Evolutionary conservation across 2,888 invertebrate genomes (phyloP).

Genomic region (Myathropa florea): DNA sequence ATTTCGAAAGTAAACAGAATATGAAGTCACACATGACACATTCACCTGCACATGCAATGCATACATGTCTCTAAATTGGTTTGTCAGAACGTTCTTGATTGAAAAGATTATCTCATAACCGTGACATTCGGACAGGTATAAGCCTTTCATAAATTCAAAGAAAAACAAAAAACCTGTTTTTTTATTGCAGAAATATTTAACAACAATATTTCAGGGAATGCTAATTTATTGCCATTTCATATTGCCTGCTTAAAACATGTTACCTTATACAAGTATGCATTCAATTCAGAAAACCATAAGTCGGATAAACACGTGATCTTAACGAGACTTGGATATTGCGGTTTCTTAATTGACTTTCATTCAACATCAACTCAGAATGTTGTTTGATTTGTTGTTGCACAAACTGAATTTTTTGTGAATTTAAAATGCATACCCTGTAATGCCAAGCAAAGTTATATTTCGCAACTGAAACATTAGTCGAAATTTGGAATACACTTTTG

Average conservation of each 20-base stretch:
- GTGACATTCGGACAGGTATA: not conserved
- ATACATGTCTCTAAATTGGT: not conserved
- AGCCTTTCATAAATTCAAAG: not conserved
- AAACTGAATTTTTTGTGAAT: too few species aligned
- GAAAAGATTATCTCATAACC: not conserved
- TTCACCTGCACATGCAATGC: not conserved
- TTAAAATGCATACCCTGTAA: too few species aligned
- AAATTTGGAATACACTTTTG: too few species aligned
- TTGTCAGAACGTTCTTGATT: not conserved
- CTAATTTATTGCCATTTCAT: not conserved
- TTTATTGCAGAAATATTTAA: not conserved
- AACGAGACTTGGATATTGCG: too few species aligned
- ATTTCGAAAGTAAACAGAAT: too few species aligned
- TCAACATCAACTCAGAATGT: too few species aligned
- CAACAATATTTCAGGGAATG: not conserved
- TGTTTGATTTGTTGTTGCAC: too few species aligned
- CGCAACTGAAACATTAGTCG: too few species aligned
- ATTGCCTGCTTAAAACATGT: not conserved
- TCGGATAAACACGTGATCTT: not conserved
- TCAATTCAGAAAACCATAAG: not conserved
- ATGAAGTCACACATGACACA: not conserved
- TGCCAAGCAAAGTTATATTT: too few species aligned
- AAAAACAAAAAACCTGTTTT: not conserved
- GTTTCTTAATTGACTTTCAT: too few species aligned
- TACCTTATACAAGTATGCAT: not conserved